Evolutionary conservation across 1,140 invertebrate genomes (phyloP).

Genomic region (Holcopasites calliopsidis): DNA sequence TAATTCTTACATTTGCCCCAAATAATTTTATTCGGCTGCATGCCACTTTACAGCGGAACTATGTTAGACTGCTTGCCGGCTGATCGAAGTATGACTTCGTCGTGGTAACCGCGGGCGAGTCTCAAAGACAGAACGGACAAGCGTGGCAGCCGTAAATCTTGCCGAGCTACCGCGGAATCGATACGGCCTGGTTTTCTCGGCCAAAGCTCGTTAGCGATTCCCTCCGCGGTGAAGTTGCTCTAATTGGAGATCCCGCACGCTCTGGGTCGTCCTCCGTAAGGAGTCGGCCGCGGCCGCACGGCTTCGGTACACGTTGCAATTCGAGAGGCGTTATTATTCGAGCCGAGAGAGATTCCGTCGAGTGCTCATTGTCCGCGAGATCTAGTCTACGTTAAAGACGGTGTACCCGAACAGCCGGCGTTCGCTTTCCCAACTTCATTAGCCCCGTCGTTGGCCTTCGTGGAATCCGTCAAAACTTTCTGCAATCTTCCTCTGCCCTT

Average conservation of each 20-base stretch:
- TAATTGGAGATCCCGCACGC: slow-evolving; percentile 55
- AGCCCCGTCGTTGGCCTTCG: slow-evolving; percentile 24
- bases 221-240: slow-evolving; percentile 49
- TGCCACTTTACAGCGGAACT: too few relatives aligned
- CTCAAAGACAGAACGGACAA: not conserved
- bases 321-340: slow-evolving; percentile 53
- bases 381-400: slow-evolving; percentile 18
- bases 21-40: too few relatives aligned
- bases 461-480: not conserved
- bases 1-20: too few relatives aligned
- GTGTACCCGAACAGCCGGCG: slow-evolving; percentile 22
- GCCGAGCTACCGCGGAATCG: slow-evolving; percentile 47
- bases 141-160: slow-evolving; percentile 48
- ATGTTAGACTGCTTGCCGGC: too few relatives aligned
- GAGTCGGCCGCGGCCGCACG: slow-evolving; percentile 3
- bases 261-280: slow-evolving; percentile 40
- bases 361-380: slow-evolving; percentile 44
- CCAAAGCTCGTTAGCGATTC: slow-evolving; percentile 62
- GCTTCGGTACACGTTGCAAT: slow-evolving; percentile 10
- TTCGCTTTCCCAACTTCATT: slow-evolving; percentile 51
- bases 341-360: slow-evolving; percentile 9
- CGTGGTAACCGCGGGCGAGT: slow-evolving; percentile 4
- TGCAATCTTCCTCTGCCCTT: too few relatives aligned
- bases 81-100: not conserved
- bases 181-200: slow-evolving; percentile 53